Evolutionary conservation across 2,888 invertebrate species (phyloP), one percentile per base, ranked within the genome.

Genomic region (Athalia cordata): DNA sequence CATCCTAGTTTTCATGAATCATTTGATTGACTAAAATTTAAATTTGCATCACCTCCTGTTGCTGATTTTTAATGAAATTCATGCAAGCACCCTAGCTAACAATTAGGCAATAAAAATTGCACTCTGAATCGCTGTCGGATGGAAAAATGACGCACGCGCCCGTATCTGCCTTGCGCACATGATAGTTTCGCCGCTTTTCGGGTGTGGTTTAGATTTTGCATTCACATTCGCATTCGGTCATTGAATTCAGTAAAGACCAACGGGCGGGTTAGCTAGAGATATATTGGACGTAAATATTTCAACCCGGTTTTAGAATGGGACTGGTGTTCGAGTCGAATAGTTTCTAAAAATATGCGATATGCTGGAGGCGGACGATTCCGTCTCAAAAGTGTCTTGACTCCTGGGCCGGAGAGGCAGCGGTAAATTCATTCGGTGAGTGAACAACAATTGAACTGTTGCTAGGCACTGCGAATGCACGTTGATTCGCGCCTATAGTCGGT

Each of bases 151-250:
- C 75, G 75, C 75, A 75, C 49, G 75, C 75, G 75, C 75, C 29
- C 7, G 3, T 43, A 8, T 61, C 62, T 62, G 78, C 57, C 68
- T 61, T 75, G 79, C 79, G 74, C 55, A 59, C 74, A 65, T 49
- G 78, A 80, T 78, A 81, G 79, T 78, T 82, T 78, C 29, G 77
- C 80, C 77, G 79, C 77, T 77, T 80, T 82, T 83, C 83, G 87
- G 87, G 87, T 85, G 87, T 87, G 87, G 87, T 86, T 85, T 84
- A 82, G 81, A 81, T 79, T 80, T 79, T 68, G 78, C 62, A 49
- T 75, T 62, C 75, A 52, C 78, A 59, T 77, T 50, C 64, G 81
- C 81, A 81, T 80, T 76, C 65, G 68, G 29, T 0, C 29, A 29
- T 29, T 29, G 29, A 57, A 67, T 77, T 59, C 81, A 67, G 74